phyloP scores from a whole-genome alignment of 2,888 invertebrate genomes.

The Prostheceraeus crozeri region DNA sequence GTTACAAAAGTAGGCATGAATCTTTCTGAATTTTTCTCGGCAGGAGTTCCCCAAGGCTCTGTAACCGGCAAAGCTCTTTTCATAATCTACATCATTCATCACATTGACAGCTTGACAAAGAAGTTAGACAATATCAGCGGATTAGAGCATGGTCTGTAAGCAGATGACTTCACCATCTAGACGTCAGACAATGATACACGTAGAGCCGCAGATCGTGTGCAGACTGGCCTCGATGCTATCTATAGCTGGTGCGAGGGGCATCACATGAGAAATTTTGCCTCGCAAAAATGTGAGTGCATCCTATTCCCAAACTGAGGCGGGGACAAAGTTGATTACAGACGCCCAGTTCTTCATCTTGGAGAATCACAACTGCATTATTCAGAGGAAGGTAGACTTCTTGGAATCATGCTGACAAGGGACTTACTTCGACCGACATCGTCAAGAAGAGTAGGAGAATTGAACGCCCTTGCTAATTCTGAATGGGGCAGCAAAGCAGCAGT shows the following conservation, averaged over 20 bases:
- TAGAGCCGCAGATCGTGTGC: background rate
- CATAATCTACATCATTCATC: too few species aligned
- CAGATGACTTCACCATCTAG: conserved; percentile 25
- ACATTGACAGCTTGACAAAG: conserved; percentile 1
- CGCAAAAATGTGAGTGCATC: too few species aligned
- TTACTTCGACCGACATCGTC: background rate
- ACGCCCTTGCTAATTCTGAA: background rate
- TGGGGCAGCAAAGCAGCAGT: conserved; percentile 11
- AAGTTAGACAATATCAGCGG: conserved; percentile 14
- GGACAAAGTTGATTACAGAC: too few species aligned
- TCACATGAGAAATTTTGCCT: background rate
- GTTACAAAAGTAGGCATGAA: conserved; percentile 15
- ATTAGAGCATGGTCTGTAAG: background rate
- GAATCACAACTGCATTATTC: too few species aligned
- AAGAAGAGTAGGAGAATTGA: conserved; percentile 11
- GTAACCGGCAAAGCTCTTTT: conserved; percentile 13
- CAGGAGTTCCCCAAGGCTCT: conserved; percentile 24
- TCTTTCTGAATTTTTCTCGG: background rate
- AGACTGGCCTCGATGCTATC: conserved; percentile 3
- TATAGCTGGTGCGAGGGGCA: conserved; percentile 3
- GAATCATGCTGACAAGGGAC: conserved; percentile 15
- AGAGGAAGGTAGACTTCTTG: too few species aligned
- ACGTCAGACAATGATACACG: background rate
- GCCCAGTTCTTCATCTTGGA: too few species aligned
- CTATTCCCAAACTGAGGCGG: too few species aligned